Conservation (phyloP, 2,888 invertebrate species). For the Pterobdella sp. region DNA sequence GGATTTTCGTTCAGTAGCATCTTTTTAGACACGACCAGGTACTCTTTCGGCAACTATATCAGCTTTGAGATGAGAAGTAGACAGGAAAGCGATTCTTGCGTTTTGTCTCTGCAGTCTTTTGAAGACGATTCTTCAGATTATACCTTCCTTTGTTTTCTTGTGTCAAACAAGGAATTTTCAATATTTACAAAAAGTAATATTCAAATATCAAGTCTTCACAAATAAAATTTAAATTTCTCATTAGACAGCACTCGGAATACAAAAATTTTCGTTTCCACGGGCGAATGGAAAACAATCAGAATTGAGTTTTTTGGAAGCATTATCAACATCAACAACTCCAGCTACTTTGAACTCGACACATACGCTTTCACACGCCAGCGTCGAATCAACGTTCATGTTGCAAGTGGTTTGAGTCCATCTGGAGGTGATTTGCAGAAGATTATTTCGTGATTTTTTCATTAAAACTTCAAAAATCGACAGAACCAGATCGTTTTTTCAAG, state of each 20-base stretch:
- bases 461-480: too few species aligned
- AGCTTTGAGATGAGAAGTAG: constrained; percentile 8
- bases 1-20: constrained; percentile 14
- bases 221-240: too few species aligned
- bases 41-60: constrained; percentile 20
- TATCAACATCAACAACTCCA: background rate
- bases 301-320: background rate
- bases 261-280: background rate
- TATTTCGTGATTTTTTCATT: too few species aligned
- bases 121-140: background rate
- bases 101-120: background rate
- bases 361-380: background rate
- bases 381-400: background rate
- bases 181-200: too few species aligned
- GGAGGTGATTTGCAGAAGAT: background rate
- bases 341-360: background rate
- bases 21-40: background rate
- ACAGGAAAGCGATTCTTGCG: background rate
- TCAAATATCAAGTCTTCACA: too few species aligned
- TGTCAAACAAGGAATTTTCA: too few species aligned
- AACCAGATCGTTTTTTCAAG: constrained; percentile 38
- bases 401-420: background rate
- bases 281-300: background rate
- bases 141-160: background rate
- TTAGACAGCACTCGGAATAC: background rate